Base-by-base conservation (phyloP, 2,797 vertebrate species). In the Vultur gryphus region DNA sequence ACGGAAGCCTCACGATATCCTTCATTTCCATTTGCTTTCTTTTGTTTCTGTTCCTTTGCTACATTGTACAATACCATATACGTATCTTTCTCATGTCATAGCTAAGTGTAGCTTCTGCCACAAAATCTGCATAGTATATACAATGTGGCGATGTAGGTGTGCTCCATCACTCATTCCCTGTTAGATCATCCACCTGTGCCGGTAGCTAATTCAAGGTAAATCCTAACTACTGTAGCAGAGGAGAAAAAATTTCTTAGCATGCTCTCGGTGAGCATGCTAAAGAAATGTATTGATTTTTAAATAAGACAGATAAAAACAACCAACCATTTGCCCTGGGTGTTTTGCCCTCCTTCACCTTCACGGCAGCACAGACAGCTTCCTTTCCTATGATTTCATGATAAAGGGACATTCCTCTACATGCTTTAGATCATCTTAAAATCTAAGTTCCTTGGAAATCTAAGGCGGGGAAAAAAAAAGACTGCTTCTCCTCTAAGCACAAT, bases 141-240 rank as follows among this genome's bases (percentile, higher is more conserved):
- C 23, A 55, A 14, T 0, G 17, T 1, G 1, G 44, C 2, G 1
- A 33, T 16, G 11, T 4, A 71, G 25, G 5, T 55, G 26, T 57
- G 28, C 44, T 76, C 39, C 25, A 2, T 29, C 57, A 55, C 24
- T 77, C 66, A 62, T 41, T 55, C 55, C 43, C 23, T 76, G 3
- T 77, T 62, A 78, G 39, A 90, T 48, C 48, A 84, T 37, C 41
- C 28, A 65, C 31, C 23, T 90, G 29, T 72, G 85, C 46, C 57
- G 33, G 19, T 3, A 62, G 46, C 41, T 31, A 78, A 89, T 43
- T 89, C 69, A 86, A 86, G 35, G 69, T n/a, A 95, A 81, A 72
- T 14, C 8, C 33, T 29, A 55, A 41, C 51, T 66, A 78, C 14
- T 58, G 8, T 14, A 71, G 43, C 3, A 52, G 29, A 6, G 72